These are phyloP conservation scores for Oreohelix idahoensis DNA, from an alignment of 1,140 invertebrate species.

Conservation along the genomic window DNA sequence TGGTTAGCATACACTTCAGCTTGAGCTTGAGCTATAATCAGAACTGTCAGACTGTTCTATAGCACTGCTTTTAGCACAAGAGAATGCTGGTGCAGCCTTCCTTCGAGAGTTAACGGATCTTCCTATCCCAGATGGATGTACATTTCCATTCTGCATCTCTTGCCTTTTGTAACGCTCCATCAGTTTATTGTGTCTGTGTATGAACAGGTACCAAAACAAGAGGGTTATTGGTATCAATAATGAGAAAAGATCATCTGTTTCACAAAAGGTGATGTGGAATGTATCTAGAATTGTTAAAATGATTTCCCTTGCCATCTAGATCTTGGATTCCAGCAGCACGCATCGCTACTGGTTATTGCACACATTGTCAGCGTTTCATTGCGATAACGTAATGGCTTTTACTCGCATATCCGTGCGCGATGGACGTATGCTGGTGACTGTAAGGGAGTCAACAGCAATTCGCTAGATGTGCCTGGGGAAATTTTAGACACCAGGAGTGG, in stretches of 20 bases:
- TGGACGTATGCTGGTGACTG: no score
- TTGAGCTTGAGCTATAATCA: no score
- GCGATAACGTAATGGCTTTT: not conserved
- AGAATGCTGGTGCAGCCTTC: no score
- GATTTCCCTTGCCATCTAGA: not conserved
- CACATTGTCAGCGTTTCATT: not conserved
- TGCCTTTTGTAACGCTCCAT: not conserved
- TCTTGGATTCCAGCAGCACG: not conserved
- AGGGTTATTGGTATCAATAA: not conserved
- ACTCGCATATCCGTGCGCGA: not conserved
- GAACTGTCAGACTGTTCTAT: no score
- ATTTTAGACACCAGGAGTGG: no score
- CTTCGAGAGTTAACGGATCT: no score
- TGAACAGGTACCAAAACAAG: not conserved
- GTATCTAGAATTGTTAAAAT: not conserved
- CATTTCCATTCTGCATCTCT: not conserved
- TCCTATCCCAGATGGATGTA: not conserved
- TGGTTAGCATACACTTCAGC: no score
- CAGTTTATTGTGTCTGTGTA: not conserved
- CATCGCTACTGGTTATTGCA: not conserved
- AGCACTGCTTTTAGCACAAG: no score
- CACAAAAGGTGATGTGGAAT: not conserved
- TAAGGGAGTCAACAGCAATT: no score
- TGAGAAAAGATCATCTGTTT: not conserved
- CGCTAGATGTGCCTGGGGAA: no score